phyloP scores from a whole-genome alignment of 2,797 vertebrate genomes.

The Myotis pilosus region DNA sequence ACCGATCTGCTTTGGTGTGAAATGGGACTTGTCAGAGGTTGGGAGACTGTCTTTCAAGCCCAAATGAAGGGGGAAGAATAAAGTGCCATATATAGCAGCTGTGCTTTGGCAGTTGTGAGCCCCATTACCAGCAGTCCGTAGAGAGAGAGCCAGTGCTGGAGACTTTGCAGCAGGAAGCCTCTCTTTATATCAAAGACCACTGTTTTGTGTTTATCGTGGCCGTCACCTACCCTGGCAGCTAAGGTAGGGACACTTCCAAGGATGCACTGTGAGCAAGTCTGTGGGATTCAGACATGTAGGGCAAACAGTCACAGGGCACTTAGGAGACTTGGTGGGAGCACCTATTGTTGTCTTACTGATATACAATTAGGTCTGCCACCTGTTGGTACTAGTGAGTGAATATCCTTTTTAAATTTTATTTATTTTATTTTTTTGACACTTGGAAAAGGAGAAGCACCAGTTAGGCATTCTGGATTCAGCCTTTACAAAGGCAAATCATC shows the following conservation, averaged over 20 bases:
- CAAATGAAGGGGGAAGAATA: background rate
- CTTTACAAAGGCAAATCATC: slow-evolving; percentile 49
- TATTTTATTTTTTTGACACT: background rate
- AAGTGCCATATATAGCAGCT: background rate
- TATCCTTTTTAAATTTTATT: background rate
- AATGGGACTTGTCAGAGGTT: background rate
- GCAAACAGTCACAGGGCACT: background rate
- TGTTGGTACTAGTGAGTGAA: background rate
- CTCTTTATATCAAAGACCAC: background rate
- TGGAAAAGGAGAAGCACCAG: slow-evolving; percentile 10
- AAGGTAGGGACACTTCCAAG: background rate
- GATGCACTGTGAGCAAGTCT: background rate
- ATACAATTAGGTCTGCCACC: background rate
- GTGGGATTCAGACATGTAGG: background rate
- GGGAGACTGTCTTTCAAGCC: background rate
- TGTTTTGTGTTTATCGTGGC: background rate
- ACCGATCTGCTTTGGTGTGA: background rate
- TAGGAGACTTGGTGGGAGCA: background rate
- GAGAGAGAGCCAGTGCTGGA: background rate
- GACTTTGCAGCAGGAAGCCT: background rate
- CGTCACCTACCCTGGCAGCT: background rate
- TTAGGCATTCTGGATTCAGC: slow-evolving; percentile 3
- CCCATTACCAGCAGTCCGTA: background rate
- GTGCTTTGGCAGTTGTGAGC: background rate
- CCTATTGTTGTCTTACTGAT: background rate